Base-by-base conservation (phyloP, 2,113 vertebrate genomes). In the Suncus etruscus region DNA sequence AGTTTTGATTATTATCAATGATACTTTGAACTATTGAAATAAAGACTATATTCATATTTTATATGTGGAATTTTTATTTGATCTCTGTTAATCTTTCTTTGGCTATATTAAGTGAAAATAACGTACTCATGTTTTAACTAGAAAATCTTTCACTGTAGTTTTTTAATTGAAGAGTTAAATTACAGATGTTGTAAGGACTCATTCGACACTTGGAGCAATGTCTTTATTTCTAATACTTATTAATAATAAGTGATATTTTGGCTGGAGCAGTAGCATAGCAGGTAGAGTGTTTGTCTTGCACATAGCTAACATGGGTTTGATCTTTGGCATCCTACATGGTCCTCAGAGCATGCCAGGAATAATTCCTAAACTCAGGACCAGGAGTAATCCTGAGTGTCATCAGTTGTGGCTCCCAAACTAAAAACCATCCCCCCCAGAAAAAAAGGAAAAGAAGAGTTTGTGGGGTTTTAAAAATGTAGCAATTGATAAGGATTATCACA, bases 1-100 rank as follows among this genome's bases (percentile, higher is more conserved):
- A 3, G 39, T 89, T 79, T 20, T 75, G 79, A 25, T 87, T 69
- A 70, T 87, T 45, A 77, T 45, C 47, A 83, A 83, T 75, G 20
- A 91, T 66, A 39, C 12, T 85, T 39, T 48, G 31, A 63, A 63
- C 54, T 93, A 1, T 70, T 87, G 72, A 94, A 87, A n/a, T 89
- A 61, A 91, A 87, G 83, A 88, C 93, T 32, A 77, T 91, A 90
- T 88, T 31, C 79, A 70, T 74, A 63, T 93, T 68, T 88, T 45
- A 31, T 45, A 63, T 32, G 20, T 77, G 73, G 39, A 65, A 74
- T 83, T 58, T 69, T 78, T 80, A 31, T 39, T 63, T 93, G n/a
- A 47, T 70, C 65, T 78, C 70, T 84, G 65, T 75, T 77, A 68
- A 31, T 2, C 11, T 89, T 66, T 18, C 58, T 47, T 75, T 75